Evolutionary conservation across 2,888 invertebrate genomes (phyloP).

Genomic region (Lordiphosa andalusiaca): DNA sequence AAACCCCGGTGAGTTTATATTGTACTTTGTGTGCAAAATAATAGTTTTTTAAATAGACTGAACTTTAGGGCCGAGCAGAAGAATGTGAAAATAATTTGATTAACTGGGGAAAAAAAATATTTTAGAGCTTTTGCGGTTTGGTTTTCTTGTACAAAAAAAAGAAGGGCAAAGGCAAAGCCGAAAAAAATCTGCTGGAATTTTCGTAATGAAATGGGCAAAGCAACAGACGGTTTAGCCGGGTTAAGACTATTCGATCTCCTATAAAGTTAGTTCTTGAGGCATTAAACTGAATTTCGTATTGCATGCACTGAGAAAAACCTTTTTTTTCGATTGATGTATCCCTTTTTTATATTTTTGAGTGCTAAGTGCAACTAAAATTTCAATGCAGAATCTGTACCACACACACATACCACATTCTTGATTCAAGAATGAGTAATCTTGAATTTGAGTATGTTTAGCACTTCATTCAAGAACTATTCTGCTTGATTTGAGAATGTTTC

Average conservation of each 20-base stretch:
- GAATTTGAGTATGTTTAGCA: no score
- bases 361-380: no score
- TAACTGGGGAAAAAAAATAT: conserved; percentile 69
- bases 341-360: no score
- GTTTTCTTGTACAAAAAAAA: conserved; percentile 27
- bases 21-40: conserved; percentile 71
- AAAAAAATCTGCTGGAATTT: conserved; percentile 46
- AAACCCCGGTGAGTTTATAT: conserved; percentile 70
- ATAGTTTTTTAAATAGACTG: conserved; percentile 67
- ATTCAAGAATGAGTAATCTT: no score
- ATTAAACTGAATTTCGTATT: conserved; percentile 2
- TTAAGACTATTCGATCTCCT: conserved; percentile 22
- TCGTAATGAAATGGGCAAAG: conserved; percentile 46
- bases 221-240: conserved; percentile 14
- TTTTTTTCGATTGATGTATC: no score
- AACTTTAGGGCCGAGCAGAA: conserved; percentile 27
- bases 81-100: conserved; percentile 39
- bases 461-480: no score
- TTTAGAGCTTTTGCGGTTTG: conserved; percentile 47
- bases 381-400: no score
- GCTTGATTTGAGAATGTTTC: no score
- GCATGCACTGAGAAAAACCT: no score
- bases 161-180: conserved; percentile 47
- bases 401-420: no score
- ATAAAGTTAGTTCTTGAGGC: neutral